Percentiles rank a stretch among this genome's conserved stretches.
These are phyloP conservation scores for Mythimna pallens DNA, from an alignment of 2,888 invertebrate species.

Conservation along the genomic window DNA sequence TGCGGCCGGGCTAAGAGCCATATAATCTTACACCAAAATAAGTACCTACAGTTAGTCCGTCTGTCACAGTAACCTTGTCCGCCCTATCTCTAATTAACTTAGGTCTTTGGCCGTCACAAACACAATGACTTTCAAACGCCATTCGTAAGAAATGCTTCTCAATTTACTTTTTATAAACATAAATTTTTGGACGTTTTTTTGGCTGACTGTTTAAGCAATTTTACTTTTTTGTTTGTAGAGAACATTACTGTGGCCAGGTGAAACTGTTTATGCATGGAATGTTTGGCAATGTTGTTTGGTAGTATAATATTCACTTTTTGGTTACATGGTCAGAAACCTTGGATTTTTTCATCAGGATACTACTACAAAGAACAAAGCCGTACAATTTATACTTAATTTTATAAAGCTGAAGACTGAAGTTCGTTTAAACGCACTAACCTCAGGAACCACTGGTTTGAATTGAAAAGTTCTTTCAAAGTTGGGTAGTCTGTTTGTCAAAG, in stretches of 20 bases:
- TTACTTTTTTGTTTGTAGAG: conserved; percentile 54
- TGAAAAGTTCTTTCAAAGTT: not conserved
- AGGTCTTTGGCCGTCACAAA: conserved; percentile 82
- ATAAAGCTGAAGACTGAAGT: too few relatives aligned
- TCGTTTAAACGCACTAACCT: too few relatives aligned
- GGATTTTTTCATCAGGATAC: not conserved
- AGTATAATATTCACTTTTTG: conserved; percentile 14
- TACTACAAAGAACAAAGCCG: not conserved
- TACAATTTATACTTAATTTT: too few relatives aligned
- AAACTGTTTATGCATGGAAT: conserved; percentile 40
- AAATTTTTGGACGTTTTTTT: conserved; percentile 54
- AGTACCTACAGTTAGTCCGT: conserved; percentile 45
- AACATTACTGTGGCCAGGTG: conserved; percentile 50
- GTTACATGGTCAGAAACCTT: not conserved
- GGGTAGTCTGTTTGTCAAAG: not conserved
- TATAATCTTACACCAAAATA: conserved; percentile 26
- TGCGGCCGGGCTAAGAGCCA: not conserved
- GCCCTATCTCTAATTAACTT: conserved; percentile 83
- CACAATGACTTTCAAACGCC: conserved; percentile 86
- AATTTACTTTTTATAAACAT: conserved; percentile 79
- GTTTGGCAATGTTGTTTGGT: conserved; percentile 23
- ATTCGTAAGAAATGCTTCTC: conserved; percentile 83
- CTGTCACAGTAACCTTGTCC: conserved; percentile 75
- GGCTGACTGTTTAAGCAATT: conserved; percentile 50
- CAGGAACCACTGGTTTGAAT: too few relatives aligned